Conservation (phyloP, 1,140 invertebrate species). For the Drosophila trapezifrons region DNA sequence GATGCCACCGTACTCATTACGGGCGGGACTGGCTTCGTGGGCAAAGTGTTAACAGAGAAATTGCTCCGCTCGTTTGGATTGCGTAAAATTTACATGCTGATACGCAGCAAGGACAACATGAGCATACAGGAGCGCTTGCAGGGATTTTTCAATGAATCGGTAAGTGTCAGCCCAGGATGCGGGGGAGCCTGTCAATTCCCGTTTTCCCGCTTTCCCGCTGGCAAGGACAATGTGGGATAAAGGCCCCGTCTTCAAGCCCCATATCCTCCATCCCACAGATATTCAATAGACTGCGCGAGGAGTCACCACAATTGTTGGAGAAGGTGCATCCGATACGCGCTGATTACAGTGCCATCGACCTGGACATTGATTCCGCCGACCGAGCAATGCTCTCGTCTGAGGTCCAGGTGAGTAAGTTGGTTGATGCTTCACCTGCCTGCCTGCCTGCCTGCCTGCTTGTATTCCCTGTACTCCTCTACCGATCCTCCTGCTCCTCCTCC, state of each 20-base stretch:
- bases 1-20: conserved; percentile 86
- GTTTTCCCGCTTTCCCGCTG: not conserved
- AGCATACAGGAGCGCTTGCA: conserved; percentile 88
- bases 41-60: conserved; percentile 95
- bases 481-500: conserved; percentile 1
- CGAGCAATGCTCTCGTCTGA: conserved; percentile 78
- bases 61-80: conserved; percentile 91
- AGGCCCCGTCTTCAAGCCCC: conserved; percentile 1
- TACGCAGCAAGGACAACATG: conserved; percentile 91
- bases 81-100: conserved; percentile 90
- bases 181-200: conserved; percentile 39
- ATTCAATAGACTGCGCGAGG: conserved; percentile 88
- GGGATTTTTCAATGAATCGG: conserved; percentile 87
- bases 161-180: conserved; percentile 81
- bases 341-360: conserved; percentile 91
- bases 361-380: conserved; percentile 87
- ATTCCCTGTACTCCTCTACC: not conserved
- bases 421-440: not conserved
- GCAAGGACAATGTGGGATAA: conserved; percentile 49
- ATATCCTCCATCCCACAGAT: conserved; percentile 85
- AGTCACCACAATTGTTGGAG: conserved; percentile 86
- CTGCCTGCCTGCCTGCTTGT: not conserved
- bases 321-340: conserved; percentile 92
- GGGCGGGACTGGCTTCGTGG: conserved; percentile 93
- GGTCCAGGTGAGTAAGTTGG: conserved; percentile 77